Base-by-base conservation (phyloP, 2,797 vertebrate genomes). In the Thamnophis elegans region DNA sequence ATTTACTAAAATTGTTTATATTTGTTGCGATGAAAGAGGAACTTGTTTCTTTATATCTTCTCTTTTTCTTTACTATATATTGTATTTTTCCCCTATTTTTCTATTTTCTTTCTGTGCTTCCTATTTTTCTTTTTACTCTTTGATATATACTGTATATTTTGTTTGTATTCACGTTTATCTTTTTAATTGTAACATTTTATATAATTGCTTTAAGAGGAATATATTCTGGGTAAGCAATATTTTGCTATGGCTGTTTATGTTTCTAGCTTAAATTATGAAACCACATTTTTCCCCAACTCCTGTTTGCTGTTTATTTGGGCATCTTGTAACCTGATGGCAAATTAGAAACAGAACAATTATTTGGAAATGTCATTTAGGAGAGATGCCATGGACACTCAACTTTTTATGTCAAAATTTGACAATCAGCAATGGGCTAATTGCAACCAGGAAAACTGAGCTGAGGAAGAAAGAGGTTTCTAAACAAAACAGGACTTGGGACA, bases 401-500 rank as follows among this genome's bases (percentile, higher is more conserved):
- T 94, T 60, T 10, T 78, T 88, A 62, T 90, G 82, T 12, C 56
- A 86, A 60, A 18, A 25, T 89, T 93, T 22, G 88, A 59, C 20
- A 9, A 42, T 73, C 56, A 92, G 22, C 36, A 78, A 94, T 82
- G 73, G 32, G 11, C 26, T 91, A 85, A 89, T 90, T 86, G 14
- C 56, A 95, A 93, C 26, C 42, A 95, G 93, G 92, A 1, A 14
- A 93, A 78, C 1, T 25, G 85, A 88, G 92, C 85, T 0, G 47
- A 88, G 22, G 56, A 8, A 12, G 78, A 93, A 94, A 85, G 47
- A 68, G 89, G 13, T 51, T 51, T 51, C 47, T 51, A 51, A 9
- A 18, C 13, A 6, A 89, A 62, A 85, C 86, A 60, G 78, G 4
- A 14, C 55, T 2, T 90, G 14, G 54, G 54, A n/a, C 32, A 59